Base-by-base conservation (phyloP, 2,113 vertebrate genomes). In the Polypterus bichir region DNA sequence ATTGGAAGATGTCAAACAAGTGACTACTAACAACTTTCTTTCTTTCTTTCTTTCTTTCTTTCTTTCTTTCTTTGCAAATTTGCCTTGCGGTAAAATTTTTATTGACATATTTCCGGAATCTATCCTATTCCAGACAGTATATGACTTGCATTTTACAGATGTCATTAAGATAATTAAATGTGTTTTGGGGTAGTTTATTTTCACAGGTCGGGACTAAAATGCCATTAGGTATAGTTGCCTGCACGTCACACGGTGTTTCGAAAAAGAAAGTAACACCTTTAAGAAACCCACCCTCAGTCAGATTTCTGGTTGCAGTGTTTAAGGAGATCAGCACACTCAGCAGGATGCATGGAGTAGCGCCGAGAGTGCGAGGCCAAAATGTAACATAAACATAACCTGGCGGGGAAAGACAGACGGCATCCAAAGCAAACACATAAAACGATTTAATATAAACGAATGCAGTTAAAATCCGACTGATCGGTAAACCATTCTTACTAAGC, bases 201-300 rank as follows among this genome's bases (percentile, higher is more conserved):
- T 84, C 76, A 77, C 73, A 70, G 75, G 75, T 76, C 73, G 69
- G 64, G 69, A 60, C 59, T 65, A 47, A 70, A 46, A 51, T 71
- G 71, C 68, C 74, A 71, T 74, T 79, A 83, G 75, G 81, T 79
- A 77, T 79, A 83, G 75, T 80, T 79, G 78, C 77, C 75, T 68
- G 75, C 71, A 71, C 76, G 74, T 79, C 73, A 68, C 74, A 63
- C 80, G 74, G 79, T 75, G 49, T 63, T 60, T 70, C 72, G 63
- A 74, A 67, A 68, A 71, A 68, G 68, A 71, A 27, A 27, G 71
- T 75, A 73, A 79, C 78, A 70, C 75, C 75, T 83, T 83, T 78
- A 80, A 81, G 79, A 76, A 79, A 66, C 62, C 8, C 64, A 48
- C 54, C 76, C 72, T 27, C 71, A 73, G 71, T 75, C 80, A 70